Evolutionary conservation across 2,797 vertebrate genomes (phyloP).

Genomic region (Alectoris magna): DNA sequence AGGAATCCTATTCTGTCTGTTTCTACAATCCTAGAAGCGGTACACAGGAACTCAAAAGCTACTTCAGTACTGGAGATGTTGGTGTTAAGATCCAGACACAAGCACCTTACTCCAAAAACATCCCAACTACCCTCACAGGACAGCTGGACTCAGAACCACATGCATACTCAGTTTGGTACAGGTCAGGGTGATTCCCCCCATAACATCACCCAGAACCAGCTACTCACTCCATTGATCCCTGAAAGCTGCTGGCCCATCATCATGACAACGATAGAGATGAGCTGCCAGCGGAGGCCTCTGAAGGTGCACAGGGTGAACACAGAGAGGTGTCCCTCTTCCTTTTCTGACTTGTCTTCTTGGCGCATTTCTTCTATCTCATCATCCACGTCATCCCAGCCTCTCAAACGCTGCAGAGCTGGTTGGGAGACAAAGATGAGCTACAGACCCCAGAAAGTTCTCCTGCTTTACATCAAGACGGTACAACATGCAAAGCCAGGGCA

Average conservation of each 20-base stretch:
- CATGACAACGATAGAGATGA: slow-evolving; percentile 87
- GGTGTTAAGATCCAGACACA: background rate
- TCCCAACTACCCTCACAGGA: background rate
- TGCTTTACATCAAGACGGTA: background rate
- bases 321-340: slow-evolving; percentile 80
- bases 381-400: slow-evolving; percentile 84
- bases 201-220: fast-evolving
- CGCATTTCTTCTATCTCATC: slow-evolving; percentile 87
- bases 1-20: background rate
- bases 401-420: slow-evolving; percentile 84
- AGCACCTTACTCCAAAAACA: background rate
- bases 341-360: slow-evolving; percentile 86
- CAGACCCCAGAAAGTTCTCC: background rate
- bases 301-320: slow-evolving; percentile 83
- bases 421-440: background rate
- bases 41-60: background rate
- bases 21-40: background rate
- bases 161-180: background rate
- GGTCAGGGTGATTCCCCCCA: background rate
- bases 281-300: slow-evolving; percentile 90
- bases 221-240: slow-evolving; percentile 87
- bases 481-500: fast-evolving
- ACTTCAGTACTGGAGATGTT: background rate
- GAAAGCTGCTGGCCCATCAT: slow-evolving; percentile 96
- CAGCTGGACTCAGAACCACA: background rate